A percentile compares a stretch with the other conserved stretches of the same genome.
phyloP scores from a whole-genome alignment of 1,140 invertebrate genomes.

The Pseudomyrmex concolor region DNA sequence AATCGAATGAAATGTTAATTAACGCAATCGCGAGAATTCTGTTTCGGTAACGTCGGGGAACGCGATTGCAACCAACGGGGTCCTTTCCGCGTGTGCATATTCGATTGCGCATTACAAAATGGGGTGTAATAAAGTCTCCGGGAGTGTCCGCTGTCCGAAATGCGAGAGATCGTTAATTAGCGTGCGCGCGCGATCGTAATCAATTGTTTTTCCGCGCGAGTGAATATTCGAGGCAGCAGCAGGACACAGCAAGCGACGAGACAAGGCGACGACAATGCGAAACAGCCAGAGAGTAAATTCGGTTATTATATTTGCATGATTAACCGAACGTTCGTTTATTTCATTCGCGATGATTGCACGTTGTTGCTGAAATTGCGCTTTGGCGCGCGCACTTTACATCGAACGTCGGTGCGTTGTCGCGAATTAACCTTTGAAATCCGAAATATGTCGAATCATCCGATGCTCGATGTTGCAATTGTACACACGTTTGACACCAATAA shows the following conservation, averaged over 20 bases:
- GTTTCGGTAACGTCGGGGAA: no score
- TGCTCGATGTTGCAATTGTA: conserved; percentile 22
- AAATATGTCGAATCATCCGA: background rate
- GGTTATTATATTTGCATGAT: conserved; percentile 41
- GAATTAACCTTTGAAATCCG: conserved; percentile 34
- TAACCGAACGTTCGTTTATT: conserved; percentile 16
- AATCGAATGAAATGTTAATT: no score
- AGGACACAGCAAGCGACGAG: background rate
- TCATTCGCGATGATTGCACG: background rate
- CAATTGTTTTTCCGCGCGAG: background rate
- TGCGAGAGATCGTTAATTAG: conserved; percentile 5
- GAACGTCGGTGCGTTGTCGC: background rate
- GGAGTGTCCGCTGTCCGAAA: background rate
- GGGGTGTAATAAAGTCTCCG: background rate
- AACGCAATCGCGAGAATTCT: background rate
- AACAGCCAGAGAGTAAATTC: conserved; percentile 22
- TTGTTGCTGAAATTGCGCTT: background rate
- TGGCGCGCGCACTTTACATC: background rate
- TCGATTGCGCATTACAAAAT: background rate
- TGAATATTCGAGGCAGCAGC: background rate
- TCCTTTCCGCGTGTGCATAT: background rate
- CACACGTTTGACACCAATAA: background rate
- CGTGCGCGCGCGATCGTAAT: conserved; percentile 4
- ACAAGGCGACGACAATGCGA: background rate
- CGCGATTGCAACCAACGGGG: no score